These are phyloP conservation scores for Meiosimyza platycephala DNA, from an alignment of 2,888 invertebrate genomes.

Conservation along the genomic window DNA sequence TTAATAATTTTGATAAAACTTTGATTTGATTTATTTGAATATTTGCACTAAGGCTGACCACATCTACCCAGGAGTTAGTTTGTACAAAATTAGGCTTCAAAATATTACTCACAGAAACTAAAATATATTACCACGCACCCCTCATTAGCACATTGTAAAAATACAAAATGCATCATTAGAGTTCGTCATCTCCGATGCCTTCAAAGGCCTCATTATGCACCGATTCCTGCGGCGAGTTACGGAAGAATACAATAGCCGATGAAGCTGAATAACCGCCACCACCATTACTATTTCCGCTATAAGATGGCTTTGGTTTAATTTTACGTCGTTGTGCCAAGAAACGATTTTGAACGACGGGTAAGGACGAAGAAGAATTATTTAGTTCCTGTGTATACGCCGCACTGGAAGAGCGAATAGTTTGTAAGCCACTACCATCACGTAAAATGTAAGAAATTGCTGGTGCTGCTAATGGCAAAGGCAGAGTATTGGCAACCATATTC, in stretches of 20 bases:
- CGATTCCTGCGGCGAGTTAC: constrained; percentile 75
- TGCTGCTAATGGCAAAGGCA: neutral
- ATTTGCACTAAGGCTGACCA: no score
- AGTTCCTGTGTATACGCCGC: neutral
- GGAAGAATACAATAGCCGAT: constrained; percentile 72
- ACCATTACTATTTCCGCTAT: constrained; percentile 47
- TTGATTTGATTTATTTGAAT: no score
- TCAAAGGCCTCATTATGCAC: constrained; percentile 94
- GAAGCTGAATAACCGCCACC: constrained; percentile 64
- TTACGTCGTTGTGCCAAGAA: constrained; percentile 78
- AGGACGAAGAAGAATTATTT: constrained; percentile 32
- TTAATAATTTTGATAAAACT: no score
- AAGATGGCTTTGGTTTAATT: constrained; percentile 73
- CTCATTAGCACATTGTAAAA: neutral
- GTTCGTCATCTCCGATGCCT: constrained; percentile 94
- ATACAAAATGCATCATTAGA: constrained; percentile 68
- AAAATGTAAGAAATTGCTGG: constrained; percentile 41
- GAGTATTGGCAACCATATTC: neutral
- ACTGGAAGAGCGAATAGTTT: constrained; percentile 15
- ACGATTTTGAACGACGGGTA: constrained; percentile 56
- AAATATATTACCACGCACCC: constrained; percentile 9
- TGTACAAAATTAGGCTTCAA: no score
- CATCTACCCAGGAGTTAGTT: no score
- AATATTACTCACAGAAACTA: neutral
- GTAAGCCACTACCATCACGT: constrained; percentile 46